Base-by-base conservation (phyloP, 2,113 vertebrate genomes). In the Petromus typicus region DNA sequence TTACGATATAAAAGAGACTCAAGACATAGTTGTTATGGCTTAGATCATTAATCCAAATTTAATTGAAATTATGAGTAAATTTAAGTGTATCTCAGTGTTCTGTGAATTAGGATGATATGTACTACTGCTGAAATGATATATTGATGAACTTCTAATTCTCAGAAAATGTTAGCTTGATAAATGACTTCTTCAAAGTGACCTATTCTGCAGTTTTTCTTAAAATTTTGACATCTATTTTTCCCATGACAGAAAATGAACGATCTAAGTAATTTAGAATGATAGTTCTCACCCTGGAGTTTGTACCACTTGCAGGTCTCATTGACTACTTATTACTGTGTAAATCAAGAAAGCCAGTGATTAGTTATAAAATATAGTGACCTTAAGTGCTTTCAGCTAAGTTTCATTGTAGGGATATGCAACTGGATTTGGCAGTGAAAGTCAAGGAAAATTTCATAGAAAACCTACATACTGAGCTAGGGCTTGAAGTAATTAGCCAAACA, bases 121-220 rank as follows among this genome's bases (percentile, higher is more conserved):
- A 23, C 59, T 69, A 2, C n/a, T 76, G 7, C 80, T 75, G 17
- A 57, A 82, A 40, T 78, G 40, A 64, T 79, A 75, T 86, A 14
- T 20, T 93, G 56, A 51, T 59, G 32, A 87, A 67, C 57, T 75
- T 45, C 32, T 84, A 45, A 83, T 87, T 67, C 51, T 96, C 30
- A 30, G 88, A 32, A 67, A 69, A 51, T 8, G 34, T 32, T 66
- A 40, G 34, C 0, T 57, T 40, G 34, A 2, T 57, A 79, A n/a
- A 67, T 51, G 80, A 80, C 87, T 90, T 94, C 64, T 45, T 84
- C 25, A 54, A n/a, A 30, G 37, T 90, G 82, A 84, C 57, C n/a
- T 93, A 27, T 71, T 66, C 30, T 3, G 5, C 81, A 56, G 17
- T 87, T 89, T 94, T 80, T 69, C 83, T 69, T 76, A n/a, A 56